Base-by-base conservation (phyloP, 2,888 invertebrate species). In the Dugesia japonica region DNA sequence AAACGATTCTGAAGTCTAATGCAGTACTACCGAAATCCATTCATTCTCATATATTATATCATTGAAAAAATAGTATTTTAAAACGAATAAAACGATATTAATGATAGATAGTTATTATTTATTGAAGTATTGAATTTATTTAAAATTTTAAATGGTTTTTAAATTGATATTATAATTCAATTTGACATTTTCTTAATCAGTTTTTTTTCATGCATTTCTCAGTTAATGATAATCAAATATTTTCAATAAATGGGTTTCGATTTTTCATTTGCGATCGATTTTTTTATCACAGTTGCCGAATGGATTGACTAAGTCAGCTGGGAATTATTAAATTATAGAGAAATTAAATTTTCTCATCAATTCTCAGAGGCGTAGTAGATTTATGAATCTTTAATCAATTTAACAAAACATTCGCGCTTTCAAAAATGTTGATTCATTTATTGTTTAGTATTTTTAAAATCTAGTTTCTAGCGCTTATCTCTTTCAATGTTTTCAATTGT, bases 291-390 rank as follows among this genome's bases (percentile, higher is more conserved):
- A n/a, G 17, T 56, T 56, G 56, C 56, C 56, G 56, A 56, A 56
- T 56, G 56, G 23, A 56, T 56, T 56, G 56, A 56, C 56, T 20
- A 56, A 56, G 56, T 56, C 56, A 56, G 56, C n/a, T 13, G 56
- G 56, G 56, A 56, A 56, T 56, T 56, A 56, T 56, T 56, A 56
- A 56, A 56, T 56, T 56, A 56, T 56, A 56, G 56, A 56, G 56
- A 56, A 56, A 56, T 56, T 56, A 56, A 56, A 56, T 56, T 56
- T 38, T 56, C 56, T n/a, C 56, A n/a, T 56, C 56, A 56, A 56
- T 56, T 56, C 56, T 56, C 56, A 56, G 56, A 56, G 56, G 56
- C 56, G 56, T 56, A 56, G 56, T 56, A 56, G 56, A 56, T 56
- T 56, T 56, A 56, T 56, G 56, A 56, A 56, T 56, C 56, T 56